Evolutionary conservation across 2,113 vertebrate genomes (phyloP), one percentile per base, ranked within the genome.

Genomic region (Taxidea taxus): DNA sequence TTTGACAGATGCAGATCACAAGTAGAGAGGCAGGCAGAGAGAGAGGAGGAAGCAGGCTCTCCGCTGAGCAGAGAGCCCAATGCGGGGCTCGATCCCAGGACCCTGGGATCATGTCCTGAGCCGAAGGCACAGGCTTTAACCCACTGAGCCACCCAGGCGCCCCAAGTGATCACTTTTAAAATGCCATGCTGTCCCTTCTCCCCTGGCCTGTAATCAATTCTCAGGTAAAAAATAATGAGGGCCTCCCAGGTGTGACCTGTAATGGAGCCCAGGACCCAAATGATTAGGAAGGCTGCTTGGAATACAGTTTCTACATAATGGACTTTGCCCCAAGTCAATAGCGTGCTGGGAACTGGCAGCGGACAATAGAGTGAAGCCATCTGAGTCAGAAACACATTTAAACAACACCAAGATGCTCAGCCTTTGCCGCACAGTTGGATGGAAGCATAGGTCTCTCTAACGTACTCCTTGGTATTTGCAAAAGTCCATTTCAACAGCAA

Each of bases 401-500:
- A 42, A 56, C 56, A 95, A 58, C 6, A 14, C 12, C 0, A 14
- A 83, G 58, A 42, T 23, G n/a, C 39, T 72, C 60, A 90, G 54
- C 37, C 29, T 66, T 86, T 21, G 7, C 84, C 87, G 21, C 68
- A 42, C 3, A 25, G 23, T 4, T 74, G n/a, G 23, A 88, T 42
- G 44, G 44, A 81, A 80, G 25, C 37, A 29, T 47, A 83, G 51
- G 4, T 74, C 56, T 86, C 74, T 85, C 64, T 54, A 85, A 84
- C 7, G 4, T n/a, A 15, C 60, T 31, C 74, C 15, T 80, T 80
- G 60, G 47, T 87, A 58, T 72, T 95, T 88, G 37, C 25, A 68
- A 95, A 77, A 87, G 42, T 93, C 27, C n/a, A 60, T 78, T 93
- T 95, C 75, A 74, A 66, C n/a, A n/a, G n/a, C n/a, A n/a, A n/a